Percentiles rank a stretch among this genome's conserved stretches.
Evolutionary conservation across 2,797 vertebrate genomes (phyloP).

Genomic region (Buphagus erythrorhynchus): DNA sequence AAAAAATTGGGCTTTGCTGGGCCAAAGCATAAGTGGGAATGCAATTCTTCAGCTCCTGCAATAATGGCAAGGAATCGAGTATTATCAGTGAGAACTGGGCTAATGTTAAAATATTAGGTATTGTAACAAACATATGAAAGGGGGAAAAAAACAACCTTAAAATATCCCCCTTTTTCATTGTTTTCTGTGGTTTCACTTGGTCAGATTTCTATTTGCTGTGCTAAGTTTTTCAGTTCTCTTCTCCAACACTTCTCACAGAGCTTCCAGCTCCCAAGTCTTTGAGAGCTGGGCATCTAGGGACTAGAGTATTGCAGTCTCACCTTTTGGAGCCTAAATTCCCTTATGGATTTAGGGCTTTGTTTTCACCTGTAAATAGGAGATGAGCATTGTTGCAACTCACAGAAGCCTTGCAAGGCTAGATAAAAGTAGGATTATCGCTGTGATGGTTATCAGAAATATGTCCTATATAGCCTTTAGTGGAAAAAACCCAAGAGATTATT

Average conservation of each 20-base stretch:
- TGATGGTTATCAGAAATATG: neutral
- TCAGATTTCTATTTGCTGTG: neutral
- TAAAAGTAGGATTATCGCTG: neutral
- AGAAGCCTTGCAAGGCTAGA: neutral
- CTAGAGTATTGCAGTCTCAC: neutral
- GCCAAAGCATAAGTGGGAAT: neutral
- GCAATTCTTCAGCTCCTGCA: neutral
- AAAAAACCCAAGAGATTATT: neutral
- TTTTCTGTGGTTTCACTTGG: neutral
- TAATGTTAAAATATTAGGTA: neutral
- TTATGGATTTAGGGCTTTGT: neutral
- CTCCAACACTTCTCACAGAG: neutral
- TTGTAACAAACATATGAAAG: neutral
- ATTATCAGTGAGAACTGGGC: neutral
- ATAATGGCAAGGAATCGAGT: neutral
- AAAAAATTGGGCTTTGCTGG: neutral
- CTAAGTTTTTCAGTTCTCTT: neutral
- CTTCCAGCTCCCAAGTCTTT: neutral
- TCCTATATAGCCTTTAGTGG: neutral
- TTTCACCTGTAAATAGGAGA: neutral
- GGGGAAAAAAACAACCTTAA: rapidly evolving
- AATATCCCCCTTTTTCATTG: neutral
- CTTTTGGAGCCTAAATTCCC: neutral
- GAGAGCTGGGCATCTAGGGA: neutral
- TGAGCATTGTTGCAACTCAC: neutral